Evolutionary conservation across 2,888 invertebrate species (phyloP).

Genomic region (Noctua comes): DNA sequence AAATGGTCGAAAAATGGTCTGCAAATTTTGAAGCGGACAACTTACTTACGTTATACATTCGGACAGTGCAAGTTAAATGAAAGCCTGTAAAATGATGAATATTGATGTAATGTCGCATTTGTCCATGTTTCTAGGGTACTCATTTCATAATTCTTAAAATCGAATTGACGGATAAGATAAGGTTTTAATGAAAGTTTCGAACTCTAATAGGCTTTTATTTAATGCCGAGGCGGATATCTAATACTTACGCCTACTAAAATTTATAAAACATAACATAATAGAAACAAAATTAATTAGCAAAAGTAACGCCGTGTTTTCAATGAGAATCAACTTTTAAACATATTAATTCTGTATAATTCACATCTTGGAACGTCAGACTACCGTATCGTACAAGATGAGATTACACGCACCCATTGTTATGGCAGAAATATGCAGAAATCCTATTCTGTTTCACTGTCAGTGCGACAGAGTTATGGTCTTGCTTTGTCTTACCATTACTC

Average conservation of each 20-base stretch:
- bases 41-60: too few relatives aligned
- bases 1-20: too few relatives aligned
- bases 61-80: not conserved
- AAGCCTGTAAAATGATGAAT: not conserved
- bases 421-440: conserved; percentile 33
- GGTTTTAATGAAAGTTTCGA: not conserved
- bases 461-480: too few relatives aligned
- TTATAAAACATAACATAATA: not conserved
- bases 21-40: not conserved
- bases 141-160: not conserved
- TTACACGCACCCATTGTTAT: conserved; percentile 55
- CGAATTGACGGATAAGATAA: not conserved
- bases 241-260: not conserved
- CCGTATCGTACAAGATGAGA: conserved; percentile 58
- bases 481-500: not conserved
- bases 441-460: not conserved
- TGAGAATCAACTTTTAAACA: conserved; percentile 55
- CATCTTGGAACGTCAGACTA: conserved; percentile 47
- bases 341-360: conserved; percentile 61
- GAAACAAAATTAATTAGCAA: conserved; percentile 37
- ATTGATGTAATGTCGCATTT: not conserved
- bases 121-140: too few relatives aligned
- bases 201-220: not conserved
- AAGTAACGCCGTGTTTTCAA: conserved; percentile 41
- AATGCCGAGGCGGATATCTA: not conserved